A percentile compares a stretch with the other conserved stretches of the same genome.
Evolutionary conservation across 1,140 invertebrate genomes (phyloP).

Genomic region (Euwallacea fornicatus): DNA sequence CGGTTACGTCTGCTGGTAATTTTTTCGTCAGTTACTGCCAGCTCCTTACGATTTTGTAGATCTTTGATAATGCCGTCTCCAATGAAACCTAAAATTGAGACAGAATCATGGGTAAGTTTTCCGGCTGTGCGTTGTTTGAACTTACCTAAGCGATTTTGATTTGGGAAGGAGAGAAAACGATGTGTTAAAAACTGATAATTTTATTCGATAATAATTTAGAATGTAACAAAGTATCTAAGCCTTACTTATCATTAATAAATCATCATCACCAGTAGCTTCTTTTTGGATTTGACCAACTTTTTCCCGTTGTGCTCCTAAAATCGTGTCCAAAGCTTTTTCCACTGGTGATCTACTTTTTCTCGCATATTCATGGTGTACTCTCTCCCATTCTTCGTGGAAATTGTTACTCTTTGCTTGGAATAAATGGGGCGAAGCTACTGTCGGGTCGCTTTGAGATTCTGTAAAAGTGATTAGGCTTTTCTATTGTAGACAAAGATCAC

Average conservation of each 20-base stretch:
- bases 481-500: no score
- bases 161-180: no score
- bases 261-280: slow-evolving; percentile 17
- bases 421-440: slow-evolving; percentile 9
- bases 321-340: slow-evolving; percentile 10
- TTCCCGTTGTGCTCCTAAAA: slow-evolving; percentile 24
- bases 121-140: not conserved
- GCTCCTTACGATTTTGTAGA: slow-evolving; percentile 14
- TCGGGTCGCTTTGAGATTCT: not conserved
- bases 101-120: not conserved
- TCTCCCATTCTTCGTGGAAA: not conserved
- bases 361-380: not conserved
- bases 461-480: no score
- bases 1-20: slow-evolving; percentile 23
- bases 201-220: not conserved
- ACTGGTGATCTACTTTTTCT: not conserved
- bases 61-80: slow-evolving; percentile 24
- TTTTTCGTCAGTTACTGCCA: not conserved
- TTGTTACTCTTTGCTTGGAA: not conserved
- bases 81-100: slow-evolving; percentile 26
- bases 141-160: slow-evolving; percentile 5
- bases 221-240: slow-evolving; percentile 6
- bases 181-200: no score
- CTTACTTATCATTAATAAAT: slow-evolving; percentile 37
- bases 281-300: slow-evolving; percentile 11